These are phyloP conservation scores for Ariolimax columbianus DNA, from an alignment of 2,888 invertebrate genomes.

Conservation along the genomic window DNA sequence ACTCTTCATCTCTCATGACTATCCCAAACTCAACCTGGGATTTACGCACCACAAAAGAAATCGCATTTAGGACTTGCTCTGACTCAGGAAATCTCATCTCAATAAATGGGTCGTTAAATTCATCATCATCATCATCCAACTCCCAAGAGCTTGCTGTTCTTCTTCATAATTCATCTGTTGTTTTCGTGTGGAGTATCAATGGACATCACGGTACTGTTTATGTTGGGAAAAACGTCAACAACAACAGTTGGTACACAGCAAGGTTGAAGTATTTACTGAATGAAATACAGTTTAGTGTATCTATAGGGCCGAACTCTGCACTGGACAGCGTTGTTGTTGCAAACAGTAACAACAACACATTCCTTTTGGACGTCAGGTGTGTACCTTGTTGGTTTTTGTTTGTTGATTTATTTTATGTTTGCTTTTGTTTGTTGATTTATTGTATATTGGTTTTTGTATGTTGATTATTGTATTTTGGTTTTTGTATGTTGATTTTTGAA, in stretches of 20 bases:
- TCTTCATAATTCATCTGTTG: slow-evolving; percentile 38
- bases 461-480: too few relatives aligned
- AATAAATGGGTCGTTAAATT: background rate
- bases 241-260: slow-evolving; percentile 47
- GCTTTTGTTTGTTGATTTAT: too few relatives aligned
- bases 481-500: too few relatives aligned
- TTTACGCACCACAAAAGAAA: slow-evolving; percentile 22
- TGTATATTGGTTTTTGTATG: too few relatives aligned
- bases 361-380: slow-evolving; percentile 26
- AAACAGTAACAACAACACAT: slow-evolving; percentile 34
- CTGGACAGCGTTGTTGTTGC: slow-evolving; percentile 32
- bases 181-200: slow-evolving; percentile 42
- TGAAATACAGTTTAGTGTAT: slow-evolving; percentile 29
- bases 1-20: slow-evolving; percentile 42
- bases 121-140: slow-evolving; percentile 33
- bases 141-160: slow-evolving; percentile 20
- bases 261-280: slow-evolving; percentile 26
- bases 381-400: background rate
- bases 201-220: background rate
- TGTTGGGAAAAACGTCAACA: slow-evolving; percentile 34
- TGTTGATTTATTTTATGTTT: background rate
- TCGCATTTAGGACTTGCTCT: slow-evolving; percentile 49
- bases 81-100: slow-evolving; percentile 39
- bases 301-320: background rate
- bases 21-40: slow-evolving; percentile 44